Percentiles rank a stretch among this genome's conserved stretches.
Evolutionary conservation across 2,888 invertebrate genomes (phyloP).

Genomic region (Agrochola macilenta): DNA sequence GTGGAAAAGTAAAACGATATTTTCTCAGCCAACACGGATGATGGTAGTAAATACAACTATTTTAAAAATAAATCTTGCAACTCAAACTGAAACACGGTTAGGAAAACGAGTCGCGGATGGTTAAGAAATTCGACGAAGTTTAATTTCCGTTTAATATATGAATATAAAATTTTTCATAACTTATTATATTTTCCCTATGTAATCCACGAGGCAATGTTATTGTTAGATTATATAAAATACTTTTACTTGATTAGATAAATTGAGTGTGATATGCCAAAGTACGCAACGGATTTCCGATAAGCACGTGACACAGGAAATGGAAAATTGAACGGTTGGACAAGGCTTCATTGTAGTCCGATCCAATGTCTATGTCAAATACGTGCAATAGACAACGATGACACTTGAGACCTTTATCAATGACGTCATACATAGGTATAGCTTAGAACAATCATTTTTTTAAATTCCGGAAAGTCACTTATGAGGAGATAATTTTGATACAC

Average conservation of each 20-base stretch:
- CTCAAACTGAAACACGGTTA: background rate
- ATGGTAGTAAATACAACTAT: background rate
- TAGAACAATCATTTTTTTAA: conserved; percentile 8
- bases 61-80: conserved; percentile 1
- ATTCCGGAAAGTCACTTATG: conserved; percentile 61
- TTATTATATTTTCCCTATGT: conserved; percentile 2
- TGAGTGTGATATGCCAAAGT: background rate
- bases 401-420: conserved; percentile 43
- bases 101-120: background rate
- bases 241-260: background rate
- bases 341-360: background rate
- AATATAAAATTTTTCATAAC: no score
- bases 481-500: conserved; percentile 47
- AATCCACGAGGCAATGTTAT: background rate
- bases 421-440: conserved; percentile 35
- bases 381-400: conserved; percentile 15
- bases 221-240: background rate
- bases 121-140: background rate
- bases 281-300: conserved; percentile 15
- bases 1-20: conserved; percentile 26
- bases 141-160: background rate
- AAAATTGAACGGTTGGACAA: background rate
- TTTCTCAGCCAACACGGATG: conserved; percentile 2
- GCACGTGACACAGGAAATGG: conserved; percentile 43
- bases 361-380: conserved; percentile 29